These are phyloP conservation scores for Pleuronectes platessa DNA, from an alignment of 2,113 vertebrate species.

Conservation along the genomic window DNA sequence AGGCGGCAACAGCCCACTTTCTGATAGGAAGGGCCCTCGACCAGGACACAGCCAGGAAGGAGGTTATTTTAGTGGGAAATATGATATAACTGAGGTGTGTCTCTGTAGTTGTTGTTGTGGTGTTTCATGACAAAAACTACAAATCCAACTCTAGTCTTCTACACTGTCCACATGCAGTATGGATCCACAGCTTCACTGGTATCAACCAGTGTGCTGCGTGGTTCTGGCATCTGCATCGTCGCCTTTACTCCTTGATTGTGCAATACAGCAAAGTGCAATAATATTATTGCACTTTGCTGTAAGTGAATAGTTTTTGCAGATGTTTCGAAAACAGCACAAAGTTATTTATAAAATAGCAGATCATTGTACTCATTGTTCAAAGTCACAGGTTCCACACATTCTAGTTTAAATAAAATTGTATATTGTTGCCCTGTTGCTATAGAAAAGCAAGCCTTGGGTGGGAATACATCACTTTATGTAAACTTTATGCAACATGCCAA, in stretches of 20 bases:
- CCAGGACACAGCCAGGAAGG: conserved; percentile 9
- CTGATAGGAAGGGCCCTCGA: conserved; percentile 28
- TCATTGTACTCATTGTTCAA: no score
- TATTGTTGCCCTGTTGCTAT: no score
- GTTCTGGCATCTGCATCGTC: background rate
- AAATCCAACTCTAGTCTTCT: background rate
- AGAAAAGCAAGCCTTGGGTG: no score
- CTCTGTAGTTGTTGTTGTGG: conserved; percentile 28
- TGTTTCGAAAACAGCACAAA: no score
- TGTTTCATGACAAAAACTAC: background rate
- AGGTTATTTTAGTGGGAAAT: conserved; percentile 36
- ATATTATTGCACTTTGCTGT: no score
- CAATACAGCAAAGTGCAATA: background rate
- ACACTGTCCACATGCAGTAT: background rate
- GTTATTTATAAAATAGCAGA: no score
- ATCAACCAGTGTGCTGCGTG: background rate
- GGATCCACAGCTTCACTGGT: background rate
- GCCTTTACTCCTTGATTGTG: background rate
- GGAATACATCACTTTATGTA: no score
- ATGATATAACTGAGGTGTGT: conserved; percentile 40
- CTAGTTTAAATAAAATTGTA: no score
- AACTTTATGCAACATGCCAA: no score
- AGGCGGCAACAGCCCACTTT: conserved; percentile 34
- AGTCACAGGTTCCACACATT: no score
- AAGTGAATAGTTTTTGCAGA: no score